Percentiles rank a stretch among this genome's conserved stretches.
phyloP scores from a whole-genome alignment of 1,140 invertebrate species.

The Bicyclus anynana region DNA sequence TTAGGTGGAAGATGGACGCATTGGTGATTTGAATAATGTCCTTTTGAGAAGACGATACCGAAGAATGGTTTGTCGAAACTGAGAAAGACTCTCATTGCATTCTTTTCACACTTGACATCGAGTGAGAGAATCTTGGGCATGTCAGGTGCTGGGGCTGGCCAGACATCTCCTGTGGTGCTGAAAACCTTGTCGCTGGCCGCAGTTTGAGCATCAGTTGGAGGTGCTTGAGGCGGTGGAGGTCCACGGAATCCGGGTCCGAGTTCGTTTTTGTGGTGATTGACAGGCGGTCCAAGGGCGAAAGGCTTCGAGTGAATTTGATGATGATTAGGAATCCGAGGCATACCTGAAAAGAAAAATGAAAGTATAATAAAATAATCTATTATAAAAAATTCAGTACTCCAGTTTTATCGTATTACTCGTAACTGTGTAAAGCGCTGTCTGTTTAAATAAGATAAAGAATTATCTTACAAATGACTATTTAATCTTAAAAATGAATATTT shows the following conservation, averaged over 20 bases:
- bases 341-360: conserved; percentile 46
- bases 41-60: conserved; percentile 95
- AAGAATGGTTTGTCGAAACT: conserved; percentile 97
- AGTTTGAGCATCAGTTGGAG: conserved; percentile 72
- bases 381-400: no score
- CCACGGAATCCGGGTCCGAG: conserved; percentile 80
- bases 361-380: not conserved
- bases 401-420: no score
- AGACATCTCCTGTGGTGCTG: conserved; percentile 84
- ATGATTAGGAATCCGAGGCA: conserved; percentile 71
- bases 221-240: conserved; percentile 78
- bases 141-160: conserved; percentile 88
- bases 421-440: no score
- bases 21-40: conserved; percentile 93
- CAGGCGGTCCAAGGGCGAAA: conserved; percentile 69
- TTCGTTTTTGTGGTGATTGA: conserved; percentile 72
- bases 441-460: no score
- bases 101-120: conserved; percentile 96
- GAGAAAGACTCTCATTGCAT: conserved; percentile 93
- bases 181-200: conserved; percentile 74
- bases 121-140: conserved; percentile 94
- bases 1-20: conserved; percentile 94
- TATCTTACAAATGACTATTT: no score
- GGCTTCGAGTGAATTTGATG: conserved; percentile 72
- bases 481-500: no score